Base-by-base conservation (phyloP, 2,797 vertebrate species). In the Mionectes olivaceus region DNA sequence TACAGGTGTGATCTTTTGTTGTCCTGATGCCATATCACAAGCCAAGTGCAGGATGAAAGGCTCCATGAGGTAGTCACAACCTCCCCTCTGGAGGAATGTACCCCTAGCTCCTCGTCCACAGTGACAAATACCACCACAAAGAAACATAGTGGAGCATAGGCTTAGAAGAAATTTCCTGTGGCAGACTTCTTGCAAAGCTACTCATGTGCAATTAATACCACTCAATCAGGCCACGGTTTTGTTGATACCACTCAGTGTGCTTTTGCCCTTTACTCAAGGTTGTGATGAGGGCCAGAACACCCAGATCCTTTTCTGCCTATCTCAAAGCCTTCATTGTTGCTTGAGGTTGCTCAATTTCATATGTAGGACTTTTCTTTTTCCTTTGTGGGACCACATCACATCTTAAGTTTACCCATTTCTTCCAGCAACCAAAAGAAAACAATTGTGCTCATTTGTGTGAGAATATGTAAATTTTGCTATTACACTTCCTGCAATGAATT, bases 181-280 rank as follows among this genome's bases (percentile, higher is more conserved):
- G n/a, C 78, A 39, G 12, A 23, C 5, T n/a, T 67, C 22, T 69
- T 59, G 52, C n/a, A 73, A 76, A 88, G 24, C 7, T 44, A 14
- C 8, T 32, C 0, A 0, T 9, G 22, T 39, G 30, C 30, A 86
- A 28, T 9, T 43, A 87, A 28, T 5, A 8, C 10, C 50, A 30
- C 17, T 64, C 27, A 43, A 5, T 32, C 47, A 75, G 12, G 11
- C 33, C 60, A 14, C 23, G 6, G 9, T 75, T 83, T 60, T 68
- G 21, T 41, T 37, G 5, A 32, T 64, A 28, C 3, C 78, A 13
- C 1, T 16, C 9, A 9, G 9, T 39, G 17, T 21, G 19, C 25
- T 21, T 8, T 32, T 81, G 25, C 2, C 18, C 6, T 86, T 35
- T 83, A 11, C 43, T 74, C 44, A 71, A 71, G n/a, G 9, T 37